Base-by-base conservation (phyloP, 2,113 vertebrate genomes). In the Pterocles burchelli region DNA sequence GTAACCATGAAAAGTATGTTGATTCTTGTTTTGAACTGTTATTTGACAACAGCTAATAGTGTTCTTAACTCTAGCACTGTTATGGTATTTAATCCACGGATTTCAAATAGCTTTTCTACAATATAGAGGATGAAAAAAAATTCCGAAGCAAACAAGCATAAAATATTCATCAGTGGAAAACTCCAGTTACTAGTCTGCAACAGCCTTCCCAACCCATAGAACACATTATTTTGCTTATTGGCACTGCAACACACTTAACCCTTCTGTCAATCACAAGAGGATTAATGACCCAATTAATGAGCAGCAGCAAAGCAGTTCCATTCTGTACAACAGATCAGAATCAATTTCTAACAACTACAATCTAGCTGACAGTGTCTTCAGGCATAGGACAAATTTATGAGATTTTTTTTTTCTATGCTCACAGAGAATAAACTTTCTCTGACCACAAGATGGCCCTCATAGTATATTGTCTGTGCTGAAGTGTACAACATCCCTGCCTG, bases 401-500 rank as follows among this genome's bases (percentile, higher is more conserved):
- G 6, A 55, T 45, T 26, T 25, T 48, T 61, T 65, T 83, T 68
- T 1, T 3, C 15, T 52, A 0, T 7, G 2, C 24, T 89, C 13
- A 33, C 41, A 49, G 45, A 89, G 62, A 54, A 67, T 36, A 89
- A 89, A 85, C 92, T 81, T 89, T 58, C 76, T 86, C 28, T 92
- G 80, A 73, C 96, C 97, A 97, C 96, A 96, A 96, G 97, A 88
- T 97, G 97, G 97, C 95, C 76, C 97, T 92, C 95, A 43, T 25
- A 57, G 96, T 58, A 96, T 92, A 54, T 48, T 79, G 7, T 93
- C 90, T 80, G 83, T 26, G 51, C 52, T 36, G 33, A 3, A 5
- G 9, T 26, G 6, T 10, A 45, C 33, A 34, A 22, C 34, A 36
- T 17, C 36, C 54, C 49, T 54, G 21, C 43, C 22, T 48, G 38